Evolutionary conservation across 1,140 invertebrate genomes (phyloP), one percentile per base, ranked within the genome.

Genomic region (Apis laboriosa): DNA sequence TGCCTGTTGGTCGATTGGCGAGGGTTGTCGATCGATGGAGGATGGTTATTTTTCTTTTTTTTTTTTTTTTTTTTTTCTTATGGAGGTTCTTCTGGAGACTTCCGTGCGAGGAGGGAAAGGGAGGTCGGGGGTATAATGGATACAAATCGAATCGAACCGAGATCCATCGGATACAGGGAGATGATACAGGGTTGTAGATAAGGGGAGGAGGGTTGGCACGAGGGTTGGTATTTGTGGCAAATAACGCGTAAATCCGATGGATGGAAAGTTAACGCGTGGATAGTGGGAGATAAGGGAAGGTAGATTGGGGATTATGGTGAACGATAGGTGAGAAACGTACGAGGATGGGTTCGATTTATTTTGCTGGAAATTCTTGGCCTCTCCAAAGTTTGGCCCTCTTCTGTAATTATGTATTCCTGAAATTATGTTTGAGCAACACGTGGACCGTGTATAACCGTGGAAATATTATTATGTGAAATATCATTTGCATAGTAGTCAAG

Each of bases 61-160:
- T 2, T n/a, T 60, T 7, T 34, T 34, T 13, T 24, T 2, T 9
- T n/a, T 15, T 8, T 24, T 43, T 43, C 21, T 13, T 24, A 34
- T 34, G 34, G 34, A 34, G 34, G 34, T 2, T 17, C 19, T 43
- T 72, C 19, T 24, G 12, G 51, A 24, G 49, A 19, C 58, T 80
- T 73, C 58, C 77, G 68, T 53, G 9, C 11, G 34, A 3, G 43
- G 53, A 13, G 19, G 13, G n/a, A 15, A 49, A 21, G 56, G 74
- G 43, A 49, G 68, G 56, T 56, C 17, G 61, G 67, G 61, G 60
- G 5, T 56, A 78, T 60, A 82, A 63, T 55, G 70, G 84, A 86
- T 87, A 86, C 80, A 72, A 87, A 87, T 86, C 86, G 84, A 76
- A 71, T 85, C 49, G 75, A 70, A 79, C 43, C 56, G 21, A 76